Evolutionary conservation across 2,797 vertebrate genomes (phyloP), one percentile per base, ranked within the genome.

Genomic region (Enteromius argenteus): DNA sequence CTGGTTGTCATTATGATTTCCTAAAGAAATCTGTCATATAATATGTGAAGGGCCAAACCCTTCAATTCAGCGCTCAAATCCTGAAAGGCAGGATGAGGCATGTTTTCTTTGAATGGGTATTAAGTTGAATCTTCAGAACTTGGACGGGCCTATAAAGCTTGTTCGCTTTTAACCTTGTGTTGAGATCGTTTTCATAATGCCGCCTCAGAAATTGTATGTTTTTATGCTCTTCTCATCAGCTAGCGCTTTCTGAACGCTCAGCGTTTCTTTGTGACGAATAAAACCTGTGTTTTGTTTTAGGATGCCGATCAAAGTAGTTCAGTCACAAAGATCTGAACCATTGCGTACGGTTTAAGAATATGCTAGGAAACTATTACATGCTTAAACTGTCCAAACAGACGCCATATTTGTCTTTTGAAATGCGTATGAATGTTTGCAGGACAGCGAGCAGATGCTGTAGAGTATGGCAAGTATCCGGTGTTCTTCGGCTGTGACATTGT

Each of bases 71-170:
- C 91, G 90, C 76, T 80, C 73, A 86, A 91, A 91, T 89, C 89
- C 89, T 86, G 89, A 1, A 69, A 62, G 90, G 88, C 87, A 79
- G 83, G 85, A 84, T 89, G 85, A 37, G 77, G 81, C 83, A 83
- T 83, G 81, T 84, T 90, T 83, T 72, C 79, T 90, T 79, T 89
- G 85, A 90, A 44, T 60, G 35, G 83, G 88, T 84, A 90, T 91
- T 91, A 88, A 86, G 68, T 86, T 62, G 85, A 77, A 85, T 83
- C 64, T 91, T 90, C 83, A 91, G 90, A 90, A 88, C 80, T 89
- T 68, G 73, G 86, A 88, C 64, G 3, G 90, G 91, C 67, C 92
- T 90, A 91, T 90, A 90, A 91, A 91, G 90, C 92, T 90, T 75
- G 91, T 87, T 89, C 90, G 86, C 89, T 77, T 91, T 89, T 84